Percentiles rank a stretch among this genome's conserved stretches.
Evolutionary conservation across 2,888 invertebrate genomes (phyloP).

Genomic region (Parnassius glacialis): DNA sequence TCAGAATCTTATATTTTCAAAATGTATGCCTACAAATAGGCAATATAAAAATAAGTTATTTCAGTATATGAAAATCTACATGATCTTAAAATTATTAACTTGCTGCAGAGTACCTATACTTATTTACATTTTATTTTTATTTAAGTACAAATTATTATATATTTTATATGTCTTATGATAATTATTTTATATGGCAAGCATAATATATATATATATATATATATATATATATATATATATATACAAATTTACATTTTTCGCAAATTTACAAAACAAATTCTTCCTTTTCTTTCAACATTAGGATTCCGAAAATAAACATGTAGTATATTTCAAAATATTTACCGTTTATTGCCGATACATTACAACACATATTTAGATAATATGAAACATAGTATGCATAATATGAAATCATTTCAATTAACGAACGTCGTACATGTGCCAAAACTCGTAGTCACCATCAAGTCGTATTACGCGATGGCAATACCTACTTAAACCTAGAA

Average conservation of each 20-base stretch:
- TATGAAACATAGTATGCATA: conserved; percentile 14
- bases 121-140: conserved; percentile 3
- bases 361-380: neutral
- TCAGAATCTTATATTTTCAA: conserved; percentile 28
- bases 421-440: conserved; percentile 46
- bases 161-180: neutral
- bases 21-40: conserved; percentile 58
- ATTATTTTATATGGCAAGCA: conserved; percentile 7
- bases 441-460: conserved; percentile 49
- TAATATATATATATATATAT: neutral
- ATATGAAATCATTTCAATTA: conserved; percentile 18
- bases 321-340: neutral
- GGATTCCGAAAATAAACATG: no score
- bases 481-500: conserved; percentile 15
- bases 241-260: no score
- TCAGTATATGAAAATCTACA: conserved; percentile 11
- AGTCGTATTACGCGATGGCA: conserved; percentile 17
- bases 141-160: conserved; percentile 15
- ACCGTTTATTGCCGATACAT: conserved; percentile 3
- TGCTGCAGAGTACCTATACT: conserved; percentile 14
- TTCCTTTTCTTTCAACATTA: neutral
- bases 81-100: conserved; percentile 11
- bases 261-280: neutral
- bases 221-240: neutral
- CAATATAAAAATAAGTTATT: conserved; percentile 31